Evolutionary conservation across 1,140 invertebrate genomes (phyloP).

Genomic region (Bombus picipes): DNA sequence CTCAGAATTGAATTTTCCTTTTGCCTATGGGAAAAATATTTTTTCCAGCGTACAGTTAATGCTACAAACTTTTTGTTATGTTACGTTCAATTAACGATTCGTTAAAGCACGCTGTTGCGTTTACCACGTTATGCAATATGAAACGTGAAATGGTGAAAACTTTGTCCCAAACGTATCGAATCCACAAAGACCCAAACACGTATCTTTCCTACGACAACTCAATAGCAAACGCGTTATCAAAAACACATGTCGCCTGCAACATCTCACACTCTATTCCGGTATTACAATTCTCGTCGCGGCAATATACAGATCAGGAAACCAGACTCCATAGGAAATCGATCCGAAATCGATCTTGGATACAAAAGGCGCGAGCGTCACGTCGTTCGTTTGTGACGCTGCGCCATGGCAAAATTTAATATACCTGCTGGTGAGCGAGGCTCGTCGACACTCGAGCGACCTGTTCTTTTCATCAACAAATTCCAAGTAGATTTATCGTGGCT

Average conservation of each 20-base stretch:
- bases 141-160: not conserved
- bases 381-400: too few species aligned
- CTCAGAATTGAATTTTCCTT: not conserved
- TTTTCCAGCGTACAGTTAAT: too few species aligned
- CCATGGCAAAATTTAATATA: constrained; percentile 42
- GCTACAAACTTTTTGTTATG: too few species aligned
- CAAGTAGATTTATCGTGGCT: constrained; percentile 19
- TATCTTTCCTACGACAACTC: not conserved
- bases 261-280: not conserved
- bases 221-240: not conserved
- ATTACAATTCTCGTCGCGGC: not conserved
- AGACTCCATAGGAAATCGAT: not conserved
- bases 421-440: not conserved
- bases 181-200: not conserved
- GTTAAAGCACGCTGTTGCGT: too few species aligned
- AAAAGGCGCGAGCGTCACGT: not conserved
- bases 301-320: not conserved
- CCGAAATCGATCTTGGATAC: not conserved
- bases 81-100: too few species aligned
- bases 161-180: not conserved
- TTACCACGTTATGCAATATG: too few species aligned
- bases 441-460: not conserved
- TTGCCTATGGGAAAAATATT: not conserved
- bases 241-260: not conserved
- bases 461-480: constrained; percentile 44